phyloP scores from a whole-genome alignment of 2,113 vertebrate genomes.

The Eubucco bourcierii region DNA sequence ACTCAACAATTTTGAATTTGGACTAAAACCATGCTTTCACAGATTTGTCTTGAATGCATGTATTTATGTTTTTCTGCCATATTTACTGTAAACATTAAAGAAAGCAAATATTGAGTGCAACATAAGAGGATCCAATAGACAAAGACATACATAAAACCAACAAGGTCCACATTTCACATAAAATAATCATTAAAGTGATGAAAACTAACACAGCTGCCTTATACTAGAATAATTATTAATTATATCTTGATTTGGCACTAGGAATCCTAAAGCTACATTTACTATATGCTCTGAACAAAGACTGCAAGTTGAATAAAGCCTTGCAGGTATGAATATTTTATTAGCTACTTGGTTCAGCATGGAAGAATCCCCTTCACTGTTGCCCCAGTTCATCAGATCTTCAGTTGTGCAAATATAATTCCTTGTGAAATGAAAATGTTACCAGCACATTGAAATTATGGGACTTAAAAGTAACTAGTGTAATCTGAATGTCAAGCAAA shows the following conservation, averaged over 20 bases:
- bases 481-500: neutral
- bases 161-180: neutral
- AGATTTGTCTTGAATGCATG: neutral
- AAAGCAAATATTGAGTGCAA: neutral
- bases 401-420: neutral
- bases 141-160: neutral
- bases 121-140: neutral
- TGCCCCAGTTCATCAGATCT: neutral
- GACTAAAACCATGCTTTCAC: neutral
- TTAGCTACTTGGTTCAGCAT: neutral
- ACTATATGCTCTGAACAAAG: neutral
- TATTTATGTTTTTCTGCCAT: neutral
- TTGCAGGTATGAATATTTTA: neutral
- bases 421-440: neutral
- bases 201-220: neutral
- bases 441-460: neutral
- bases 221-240: neutral
- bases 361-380: neutral
- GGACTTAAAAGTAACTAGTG: neutral
- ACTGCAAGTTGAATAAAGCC: neutral
- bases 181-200: neutral
- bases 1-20: neutral
- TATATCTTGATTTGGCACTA: neutral
- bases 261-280: conserved; percentile 17
- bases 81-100: neutral